Evolutionary conservation across 2,888 invertebrate species (phyloP).

Genomic region (Andrena fulva): DNA sequence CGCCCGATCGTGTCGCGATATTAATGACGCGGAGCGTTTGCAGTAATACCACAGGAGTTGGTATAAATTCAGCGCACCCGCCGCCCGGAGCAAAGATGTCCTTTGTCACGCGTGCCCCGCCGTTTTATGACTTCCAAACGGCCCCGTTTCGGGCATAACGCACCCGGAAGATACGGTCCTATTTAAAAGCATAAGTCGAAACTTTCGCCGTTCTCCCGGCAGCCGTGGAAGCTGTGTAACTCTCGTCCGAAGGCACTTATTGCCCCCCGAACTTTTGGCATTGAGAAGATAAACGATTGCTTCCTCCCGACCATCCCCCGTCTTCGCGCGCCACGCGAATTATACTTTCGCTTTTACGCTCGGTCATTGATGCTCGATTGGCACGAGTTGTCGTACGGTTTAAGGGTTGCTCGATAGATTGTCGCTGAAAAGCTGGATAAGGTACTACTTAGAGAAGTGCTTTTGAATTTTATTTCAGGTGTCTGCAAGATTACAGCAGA

Average conservation of each 20-base stretch:
- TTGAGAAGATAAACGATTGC: slow-evolving; percentile 24
- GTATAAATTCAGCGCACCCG: background rate
- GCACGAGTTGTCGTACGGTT: background rate
- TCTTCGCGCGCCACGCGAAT: slow-evolving; percentile 18
- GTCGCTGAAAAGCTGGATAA: too few relatives aligned
- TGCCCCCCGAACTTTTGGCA: slow-evolving; percentile 39
- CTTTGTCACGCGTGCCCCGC: background rate
- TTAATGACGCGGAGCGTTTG: background rate
- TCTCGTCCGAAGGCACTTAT: slow-evolving; percentile 29
- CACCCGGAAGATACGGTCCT: slow-evolving; percentile 21
- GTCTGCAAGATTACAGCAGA: background rate
- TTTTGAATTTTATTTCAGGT: background rate
- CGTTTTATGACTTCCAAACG: background rate
- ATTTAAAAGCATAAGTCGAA: slow-evolving; percentile 22
- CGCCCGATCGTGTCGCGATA: background rate
- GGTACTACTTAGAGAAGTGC: background rate
- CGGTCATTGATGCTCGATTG: slow-evolving; percentile 15
- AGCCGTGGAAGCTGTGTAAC: slow-evolving; percentile 27
- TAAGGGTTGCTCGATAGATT: background rate
- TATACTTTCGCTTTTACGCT: slow-evolving; percentile 10
- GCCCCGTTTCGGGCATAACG: background rate
- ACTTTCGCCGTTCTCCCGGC: slow-evolving; percentile 29
- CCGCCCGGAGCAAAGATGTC: slow-evolving; percentile 1
- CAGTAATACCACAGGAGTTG: background rate
- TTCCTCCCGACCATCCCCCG: background rate